Evolutionary conservation across 2,888 invertebrate species (phyloP).

Genomic region (Ferrisia virgata): DNA sequence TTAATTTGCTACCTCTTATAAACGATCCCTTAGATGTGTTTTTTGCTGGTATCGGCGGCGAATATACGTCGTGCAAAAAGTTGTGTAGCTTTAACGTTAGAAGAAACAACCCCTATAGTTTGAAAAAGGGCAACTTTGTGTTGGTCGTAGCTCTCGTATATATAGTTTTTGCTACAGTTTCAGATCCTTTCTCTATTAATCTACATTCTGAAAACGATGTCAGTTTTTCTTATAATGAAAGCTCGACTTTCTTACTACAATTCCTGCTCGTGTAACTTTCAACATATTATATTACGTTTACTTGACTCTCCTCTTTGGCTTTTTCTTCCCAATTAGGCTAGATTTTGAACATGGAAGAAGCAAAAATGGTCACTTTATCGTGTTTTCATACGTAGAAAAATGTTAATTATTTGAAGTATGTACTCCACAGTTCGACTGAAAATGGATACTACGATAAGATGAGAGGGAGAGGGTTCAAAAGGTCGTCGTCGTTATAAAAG

Average conservation of each 20-base stretch:
- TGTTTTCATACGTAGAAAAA: not conserved
- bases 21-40: not conserved
- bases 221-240: constrained; percentile 28
- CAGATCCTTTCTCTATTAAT: constrained; percentile 28
- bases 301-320: constrained; percentile 9
- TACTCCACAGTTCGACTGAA: not conserved
- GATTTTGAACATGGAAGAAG: not conserved
- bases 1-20: constrained; percentile 17
- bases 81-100: not conserved
- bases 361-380: not conserved
- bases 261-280: not conserved
- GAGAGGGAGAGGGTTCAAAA: not conserved
- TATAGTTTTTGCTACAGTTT: constrained; percentile 8
- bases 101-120: constrained; percentile 18
- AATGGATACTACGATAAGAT: not conserved
- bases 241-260: not conserved
- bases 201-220: constrained; percentile 24
- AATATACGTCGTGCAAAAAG: not conserved
- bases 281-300: constrained; percentile 18
- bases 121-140: constrained; percentile 28
- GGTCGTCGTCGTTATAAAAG: not conserved
- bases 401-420: not conserved
- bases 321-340: not conserved
- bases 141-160: not conserved
- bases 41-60: not conserved